A percentile compares a stretch with the other conserved stretches of the same genome.
These are phyloP conservation scores for Cryptoprocta ferox DNA, from an alignment of 2,797 vertebrate genomes.

Conservation along the genomic window DNA sequence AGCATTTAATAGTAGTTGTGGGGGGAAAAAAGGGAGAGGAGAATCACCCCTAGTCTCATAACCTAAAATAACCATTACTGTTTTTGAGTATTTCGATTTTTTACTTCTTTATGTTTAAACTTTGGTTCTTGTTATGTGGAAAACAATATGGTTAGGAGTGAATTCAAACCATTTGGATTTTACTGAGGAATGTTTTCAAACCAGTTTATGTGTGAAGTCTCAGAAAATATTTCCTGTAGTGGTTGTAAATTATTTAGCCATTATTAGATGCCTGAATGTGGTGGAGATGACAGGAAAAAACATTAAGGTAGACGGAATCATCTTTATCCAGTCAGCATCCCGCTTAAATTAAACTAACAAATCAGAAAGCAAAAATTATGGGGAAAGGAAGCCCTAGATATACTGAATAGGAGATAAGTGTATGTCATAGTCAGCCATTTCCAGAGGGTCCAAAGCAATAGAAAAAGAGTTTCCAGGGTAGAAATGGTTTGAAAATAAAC, in stretches of 20 bases:
- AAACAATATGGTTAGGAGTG: constrained; percentile 43
- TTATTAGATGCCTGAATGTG: constrained; percentile 51
- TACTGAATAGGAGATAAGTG: not conserved
- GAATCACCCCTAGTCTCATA: constrained; percentile 16
- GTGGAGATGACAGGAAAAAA: not conserved
- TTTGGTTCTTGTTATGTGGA: constrained; percentile 57
- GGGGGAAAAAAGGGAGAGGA: not conserved
- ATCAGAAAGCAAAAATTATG: constrained; percentile 63
- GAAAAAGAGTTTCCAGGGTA: constrained; percentile 46
- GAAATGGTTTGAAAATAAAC: constrained; percentile 71
- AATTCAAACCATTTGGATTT: constrained; percentile 43
- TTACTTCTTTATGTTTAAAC: constrained; percentile 21
- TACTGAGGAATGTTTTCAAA: constrained; percentile 39
- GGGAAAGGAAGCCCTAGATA: not conserved
- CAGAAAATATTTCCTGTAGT: constrained; percentile 56
- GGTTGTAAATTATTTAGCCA: constrained; percentile 71
- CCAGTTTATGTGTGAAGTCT: constrained; percentile 11
- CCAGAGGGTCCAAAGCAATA: constrained; percentile 48
- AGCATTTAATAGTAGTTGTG: not conserved
- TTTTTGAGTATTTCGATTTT: constrained; percentile 17
- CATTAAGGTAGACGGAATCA: constrained; percentile 13
- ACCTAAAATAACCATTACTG: constrained; percentile 56
- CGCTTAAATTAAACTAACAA: constrained; percentile 75
- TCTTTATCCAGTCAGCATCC: constrained; percentile 34
- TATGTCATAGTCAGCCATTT: constrained; percentile 16